These are phyloP conservation scores for Papilio dardanus DNA, from an alignment of 1,140 invertebrate genomes.

Conservation along the genomic window DNA sequence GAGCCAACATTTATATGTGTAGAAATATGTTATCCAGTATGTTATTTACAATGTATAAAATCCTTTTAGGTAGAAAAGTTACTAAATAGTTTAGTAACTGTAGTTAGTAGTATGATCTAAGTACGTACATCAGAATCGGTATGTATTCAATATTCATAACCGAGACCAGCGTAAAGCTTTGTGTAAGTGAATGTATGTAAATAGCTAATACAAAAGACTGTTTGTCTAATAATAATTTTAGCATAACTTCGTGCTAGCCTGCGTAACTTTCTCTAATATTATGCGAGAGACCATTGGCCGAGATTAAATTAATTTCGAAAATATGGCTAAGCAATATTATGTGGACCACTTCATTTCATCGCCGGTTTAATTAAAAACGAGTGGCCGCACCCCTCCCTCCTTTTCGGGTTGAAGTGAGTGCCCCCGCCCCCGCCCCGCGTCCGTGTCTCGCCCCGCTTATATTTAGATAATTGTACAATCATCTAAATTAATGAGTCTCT, in stretches of 20 bases:
- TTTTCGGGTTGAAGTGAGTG: conserved; percentile 74
- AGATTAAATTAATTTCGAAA: conserved; percentile 75
- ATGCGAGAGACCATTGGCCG: conserved; percentile 33
- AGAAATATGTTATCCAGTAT: neutral
- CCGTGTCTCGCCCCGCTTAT: conserved; percentile 80
- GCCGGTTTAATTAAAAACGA: conserved; percentile 82
- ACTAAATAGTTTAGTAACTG: neutral
- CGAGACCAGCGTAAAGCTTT: conserved; percentile 1
- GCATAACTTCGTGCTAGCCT: conserved; percentile 22
- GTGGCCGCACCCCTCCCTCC: conserved; percentile 75
- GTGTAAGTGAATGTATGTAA: conserved; percentile 15
- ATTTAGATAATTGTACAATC: conserved; percentile 83
- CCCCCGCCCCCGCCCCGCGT: conserved; percentile 73
- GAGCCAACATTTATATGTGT: neutral
- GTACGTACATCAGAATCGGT: neutral
- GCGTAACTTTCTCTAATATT: conserved; percentile 28
- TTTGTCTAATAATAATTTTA: conserved; percentile 26
- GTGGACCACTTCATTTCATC: conserved; percentile 81
- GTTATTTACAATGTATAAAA: neutral
- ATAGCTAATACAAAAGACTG: conserved; percentile 13
- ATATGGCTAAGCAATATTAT: conserved; percentile 82
- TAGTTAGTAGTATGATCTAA: neutral
- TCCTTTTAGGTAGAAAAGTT: neutral
- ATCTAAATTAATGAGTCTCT: conserved; percentile 82
- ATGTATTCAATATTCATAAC: neutral